These are phyloP conservation scores for Caenorhabditis remanei DNA, from an alignment of 1,140 invertebrate genomes.

Conservation along the genomic window DNA sequence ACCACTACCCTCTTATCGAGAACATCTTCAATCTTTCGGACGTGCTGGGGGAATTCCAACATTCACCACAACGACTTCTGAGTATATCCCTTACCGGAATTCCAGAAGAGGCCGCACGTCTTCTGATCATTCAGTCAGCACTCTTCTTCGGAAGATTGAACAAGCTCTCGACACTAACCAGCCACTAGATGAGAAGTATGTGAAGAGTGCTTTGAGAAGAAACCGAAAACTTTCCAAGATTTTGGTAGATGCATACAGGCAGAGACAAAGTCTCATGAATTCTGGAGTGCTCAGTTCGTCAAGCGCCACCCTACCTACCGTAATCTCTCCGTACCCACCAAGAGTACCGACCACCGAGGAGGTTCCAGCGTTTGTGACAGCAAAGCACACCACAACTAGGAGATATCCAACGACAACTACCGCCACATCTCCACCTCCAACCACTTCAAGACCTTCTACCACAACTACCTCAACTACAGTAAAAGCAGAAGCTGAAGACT, in stretches of 20 bases:
- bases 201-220: constrained; percentile 31
- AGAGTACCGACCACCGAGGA: neutral
- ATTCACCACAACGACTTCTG: neutral
- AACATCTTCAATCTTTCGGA: constrained; percentile 22
- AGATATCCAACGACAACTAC: too few species aligned
- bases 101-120: neutral
- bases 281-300: neutral
- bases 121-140: constrained; percentile 14
- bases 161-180: constrained; percentile 36
- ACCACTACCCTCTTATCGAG: neutral
- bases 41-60: neutral
- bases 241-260: constrained; percentile 50
- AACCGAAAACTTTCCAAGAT: constrained; percentile 53
- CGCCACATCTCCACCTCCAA: neutral
- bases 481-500: neutral
- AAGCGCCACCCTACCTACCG: neutral
- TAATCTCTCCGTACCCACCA: neutral
- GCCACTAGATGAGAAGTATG: constrained; percentile 57
- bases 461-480: neutral
- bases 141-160: constrained; percentile 9
- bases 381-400: neutral
- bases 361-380: neutral
- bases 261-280: constrained; percentile 17
- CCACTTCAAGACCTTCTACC: neutral
- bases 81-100: neutral